Conservation (phyloP, 1,140 invertebrate species). For the Drosophila sp. region DNA sequence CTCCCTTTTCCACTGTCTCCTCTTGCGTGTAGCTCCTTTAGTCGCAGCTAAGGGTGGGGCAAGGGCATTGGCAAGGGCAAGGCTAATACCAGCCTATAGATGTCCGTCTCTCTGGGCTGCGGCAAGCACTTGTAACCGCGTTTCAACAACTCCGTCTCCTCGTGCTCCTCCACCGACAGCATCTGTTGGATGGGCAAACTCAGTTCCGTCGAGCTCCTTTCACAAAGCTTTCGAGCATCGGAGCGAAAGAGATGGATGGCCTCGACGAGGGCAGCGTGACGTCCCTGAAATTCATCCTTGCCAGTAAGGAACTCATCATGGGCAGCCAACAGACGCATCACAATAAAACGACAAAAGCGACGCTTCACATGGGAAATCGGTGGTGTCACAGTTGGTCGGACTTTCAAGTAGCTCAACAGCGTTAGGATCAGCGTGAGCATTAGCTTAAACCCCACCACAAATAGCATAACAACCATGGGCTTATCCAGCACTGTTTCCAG, state of each 20-base stretch:
- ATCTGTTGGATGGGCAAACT: constrained; percentile 37
- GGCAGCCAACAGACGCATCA: constrained; percentile 57
- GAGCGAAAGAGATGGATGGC: constrained; percentile 50
- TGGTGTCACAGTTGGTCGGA: not conserved
- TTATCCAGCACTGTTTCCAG: not conserved
- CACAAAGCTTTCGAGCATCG: constrained; percentile 51
- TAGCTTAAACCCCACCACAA: constrained; percentile 34
- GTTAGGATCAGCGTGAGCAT: constrained; percentile 33
- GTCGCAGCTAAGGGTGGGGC: not conserved
- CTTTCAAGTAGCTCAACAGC: constrained; percentile 27
- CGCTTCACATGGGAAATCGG: constrained; percentile 31
- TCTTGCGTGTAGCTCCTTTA: not conserved
- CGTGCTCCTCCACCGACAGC: constrained; percentile 28
- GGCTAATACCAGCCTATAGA: constrained; percentile 48
- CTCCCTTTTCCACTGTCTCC: not conserved
- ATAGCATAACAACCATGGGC: constrained; percentile 34
- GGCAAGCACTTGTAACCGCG: constrained; percentile 44
- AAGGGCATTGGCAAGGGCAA: constrained; percentile 12
- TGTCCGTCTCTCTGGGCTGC: constrained; percentile 43
- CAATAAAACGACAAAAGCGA: constrained; percentile 53
- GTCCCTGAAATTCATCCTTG: not conserved
- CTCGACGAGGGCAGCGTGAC: constrained; percentile 16
- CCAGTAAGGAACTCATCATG: constrained; percentile 32
- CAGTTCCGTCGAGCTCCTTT: constrained; percentile 39
- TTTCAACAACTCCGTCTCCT: constrained; percentile 38